A percentile compares a stretch with the other conserved stretches of the same genome.
Conservation (phyloP, 2,113 vertebrate genomes). For the Corvus moneduloides region DNA sequence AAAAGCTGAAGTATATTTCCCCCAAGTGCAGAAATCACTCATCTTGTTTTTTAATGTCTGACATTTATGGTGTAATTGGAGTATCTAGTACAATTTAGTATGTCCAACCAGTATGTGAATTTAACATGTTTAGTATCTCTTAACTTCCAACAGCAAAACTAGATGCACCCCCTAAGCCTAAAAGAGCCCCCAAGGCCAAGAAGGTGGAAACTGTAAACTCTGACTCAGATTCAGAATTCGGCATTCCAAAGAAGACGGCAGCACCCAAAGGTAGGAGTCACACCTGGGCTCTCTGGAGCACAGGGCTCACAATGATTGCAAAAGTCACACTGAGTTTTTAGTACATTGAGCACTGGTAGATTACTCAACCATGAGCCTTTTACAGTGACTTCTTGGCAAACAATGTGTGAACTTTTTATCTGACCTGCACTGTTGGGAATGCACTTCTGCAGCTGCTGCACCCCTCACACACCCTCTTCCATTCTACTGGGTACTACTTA, state of each 20-base stretch:
- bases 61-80: background rate
- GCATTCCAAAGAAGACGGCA: constrained; percentile 83
- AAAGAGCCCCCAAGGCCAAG: constrained; percentile 87
- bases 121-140: background rate
- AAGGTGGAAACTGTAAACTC: constrained; percentile 88
- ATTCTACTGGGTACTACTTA: background rate
- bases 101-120: background rate
- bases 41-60: background rate
- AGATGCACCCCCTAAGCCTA: constrained; percentile 81
- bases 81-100: background rate
- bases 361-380: background rate
- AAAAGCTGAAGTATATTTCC: background rate
- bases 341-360: background rate
- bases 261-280: constrained; percentile 80
- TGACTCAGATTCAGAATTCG: constrained; percentile 93
- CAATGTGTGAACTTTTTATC: background rate
- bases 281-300: background rate
- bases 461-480: background rate
- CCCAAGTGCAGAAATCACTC: background rate
- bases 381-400: background rate
- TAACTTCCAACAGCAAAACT: constrained; percentile 80
- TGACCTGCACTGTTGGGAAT: background rate
- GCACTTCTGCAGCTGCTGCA: background rate
- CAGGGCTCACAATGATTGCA: background rate
- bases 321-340: background rate